These are phyloP conservation scores for Aspidiotus rigidus DNA, from an alignment of 2,888 invertebrate species.

Conservation along the genomic window DNA sequence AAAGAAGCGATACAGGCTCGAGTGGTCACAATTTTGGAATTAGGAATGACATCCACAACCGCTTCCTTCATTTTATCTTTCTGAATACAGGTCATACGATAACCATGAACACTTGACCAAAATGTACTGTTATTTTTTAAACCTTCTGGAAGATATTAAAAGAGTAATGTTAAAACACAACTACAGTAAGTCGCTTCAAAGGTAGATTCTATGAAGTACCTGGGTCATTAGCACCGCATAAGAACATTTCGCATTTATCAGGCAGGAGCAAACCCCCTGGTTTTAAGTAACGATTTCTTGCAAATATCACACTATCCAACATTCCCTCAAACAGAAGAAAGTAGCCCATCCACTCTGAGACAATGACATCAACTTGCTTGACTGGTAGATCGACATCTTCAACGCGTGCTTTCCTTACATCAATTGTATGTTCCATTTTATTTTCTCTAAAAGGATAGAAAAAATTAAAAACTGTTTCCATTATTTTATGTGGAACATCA, in stretches of 20 bases:
- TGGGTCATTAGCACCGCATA: slow-evolving; percentile 68
- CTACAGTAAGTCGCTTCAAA: not conserved
- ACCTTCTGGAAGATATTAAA: slow-evolving; percentile 47
- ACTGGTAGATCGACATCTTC: slow-evolving; percentile 70
- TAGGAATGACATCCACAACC: slow-evolving; percentile 56
- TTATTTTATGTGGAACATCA: not conserved
- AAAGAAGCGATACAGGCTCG: slow-evolving; percentile 58
- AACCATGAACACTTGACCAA: slow-evolving; percentile 91
- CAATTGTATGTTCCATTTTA: slow-evolving; percentile 60
- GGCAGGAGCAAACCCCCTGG: slow-evolving; percentile 71
- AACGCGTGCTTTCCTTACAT: slow-evolving; percentile 71
- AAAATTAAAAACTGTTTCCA: not conserved
- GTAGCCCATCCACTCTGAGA: slow-evolving; percentile 99
- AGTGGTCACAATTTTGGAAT: slow-evolving; percentile 57
- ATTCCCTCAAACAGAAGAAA: slow-evolving; percentile 93
- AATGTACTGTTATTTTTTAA: slow-evolving; percentile 66
- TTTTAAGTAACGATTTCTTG: slow-evolving; percentile 69
- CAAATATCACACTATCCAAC: slow-evolving; percentile 86
- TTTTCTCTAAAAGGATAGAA: slow-evolving; percentile 54
- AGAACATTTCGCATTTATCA: slow-evolving; percentile 69
- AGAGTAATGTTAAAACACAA: not conserved
- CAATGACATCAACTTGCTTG: slow-evolving; percentile 77
- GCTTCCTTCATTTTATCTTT: slow-evolving; percentile 72
- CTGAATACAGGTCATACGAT: slow-evolving; percentile 86
- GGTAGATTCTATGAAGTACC: slow-evolving; percentile 43